These are phyloP conservation scores for Protonemura montana DNA, from an alignment of 2,888 invertebrate species.

Conservation along the genomic window DNA sequence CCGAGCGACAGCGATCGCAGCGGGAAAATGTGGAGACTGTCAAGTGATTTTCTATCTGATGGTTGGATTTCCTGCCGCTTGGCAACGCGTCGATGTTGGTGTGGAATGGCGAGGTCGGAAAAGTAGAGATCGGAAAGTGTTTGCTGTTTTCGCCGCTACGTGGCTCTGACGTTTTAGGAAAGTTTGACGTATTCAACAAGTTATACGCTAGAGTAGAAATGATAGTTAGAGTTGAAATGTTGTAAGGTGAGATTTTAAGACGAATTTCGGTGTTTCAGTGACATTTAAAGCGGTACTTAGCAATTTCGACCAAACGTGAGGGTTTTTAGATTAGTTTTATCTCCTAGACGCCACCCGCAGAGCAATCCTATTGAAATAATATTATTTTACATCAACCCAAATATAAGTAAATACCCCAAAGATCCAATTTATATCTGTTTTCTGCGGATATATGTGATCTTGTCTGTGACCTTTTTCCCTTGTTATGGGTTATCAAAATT, in stretches of 20 bases:
- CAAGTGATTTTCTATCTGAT: not conserved
- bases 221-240: not conserved
- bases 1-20: not conserved
- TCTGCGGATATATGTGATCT: too few species aligned
- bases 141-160: not conserved
- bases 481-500: too few species aligned
- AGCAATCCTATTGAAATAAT: conserved; percentile 52
- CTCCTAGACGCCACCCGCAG: not conserved
- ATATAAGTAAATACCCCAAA: too few species aligned
- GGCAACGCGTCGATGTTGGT: not conserved
- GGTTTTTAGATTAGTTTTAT: not conserved
- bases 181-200: not conserved
- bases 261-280: too few species aligned
- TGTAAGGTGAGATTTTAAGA: too few species aligned
- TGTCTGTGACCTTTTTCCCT: too few species aligned
- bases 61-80: not conserved
- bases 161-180: not conserved
- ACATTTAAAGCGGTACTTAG: too few species aligned
- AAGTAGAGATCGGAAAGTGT: not conserved
- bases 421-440: too few species aligned
- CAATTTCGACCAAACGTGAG: not conserved
- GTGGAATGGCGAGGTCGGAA: not conserved
- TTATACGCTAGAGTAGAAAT: not conserved
- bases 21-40: conserved; percentile 1
- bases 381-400: conserved; percentile 87